Evolutionary conservation across 2,797 vertebrate species (phyloP).

Genomic region (Mastacembelus armatus): DNA sequence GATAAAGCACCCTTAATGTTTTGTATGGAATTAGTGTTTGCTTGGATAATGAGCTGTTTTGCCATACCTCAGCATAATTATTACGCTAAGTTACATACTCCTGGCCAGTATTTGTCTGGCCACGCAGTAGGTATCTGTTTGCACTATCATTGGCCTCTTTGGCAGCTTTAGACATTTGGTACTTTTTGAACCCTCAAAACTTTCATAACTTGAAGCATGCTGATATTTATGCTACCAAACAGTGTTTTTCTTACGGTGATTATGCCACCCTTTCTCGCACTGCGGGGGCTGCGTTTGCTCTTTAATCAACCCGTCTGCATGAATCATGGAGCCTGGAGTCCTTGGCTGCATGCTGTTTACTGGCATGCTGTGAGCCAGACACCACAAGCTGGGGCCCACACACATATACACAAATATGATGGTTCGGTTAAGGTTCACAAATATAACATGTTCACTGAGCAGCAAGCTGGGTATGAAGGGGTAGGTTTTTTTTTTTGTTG

Average conservation of each 20-base stretch:
- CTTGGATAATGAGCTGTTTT: background rate
- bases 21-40: background rate
- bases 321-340: conserved; percentile 65
- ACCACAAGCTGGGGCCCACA: conserved; percentile 55
- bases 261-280: conserved; percentile 65
- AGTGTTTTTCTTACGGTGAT: conserved; percentile 65
- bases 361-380: conserved; percentile 66
- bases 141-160: conserved; percentile 15
- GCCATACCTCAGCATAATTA: conserved; percentile 5
- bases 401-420: conserved; percentile 36
- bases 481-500: background rate
- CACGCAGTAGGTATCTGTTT: conserved; percentile 20
- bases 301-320: conserved; percentile 78
- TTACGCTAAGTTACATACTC: background rate
- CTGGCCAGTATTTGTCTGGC: conserved; percentile 6
- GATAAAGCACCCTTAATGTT: conserved; percentile 7
- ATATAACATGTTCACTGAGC: conserved; percentile 28
- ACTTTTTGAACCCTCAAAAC: conserved; percentile 53
- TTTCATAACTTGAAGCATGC: conserved; percentile 46
- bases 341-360: conserved; percentile 68
- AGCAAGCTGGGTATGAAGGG: conserved; percentile 18
- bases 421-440: conserved; percentile 27
- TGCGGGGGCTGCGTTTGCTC: conserved; percentile 70
- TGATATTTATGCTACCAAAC: conserved; percentile 58
- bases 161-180: conserved; percentile 28